Percentiles rank a stretch among this genome's conserved stretches.
phyloP scores from a whole-genome alignment of 2,113 vertebrate species.

The Formicarius rufipectus region DNA sequence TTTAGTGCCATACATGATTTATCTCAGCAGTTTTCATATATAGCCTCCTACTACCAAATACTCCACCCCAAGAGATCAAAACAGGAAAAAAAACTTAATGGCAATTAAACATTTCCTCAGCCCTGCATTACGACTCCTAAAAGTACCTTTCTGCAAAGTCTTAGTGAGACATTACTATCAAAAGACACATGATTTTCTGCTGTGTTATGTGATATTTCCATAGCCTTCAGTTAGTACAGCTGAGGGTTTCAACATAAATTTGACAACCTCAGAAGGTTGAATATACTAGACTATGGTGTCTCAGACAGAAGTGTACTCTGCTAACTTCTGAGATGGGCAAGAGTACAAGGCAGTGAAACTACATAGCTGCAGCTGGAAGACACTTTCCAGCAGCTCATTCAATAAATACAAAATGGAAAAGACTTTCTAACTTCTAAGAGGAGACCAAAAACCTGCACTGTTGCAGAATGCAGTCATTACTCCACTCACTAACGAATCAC shows the following conservation, averaged over 20 bases:
- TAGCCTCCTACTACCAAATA: background rate
- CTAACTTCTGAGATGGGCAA: background rate
- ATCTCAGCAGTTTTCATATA: background rate
- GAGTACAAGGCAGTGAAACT: background rate
- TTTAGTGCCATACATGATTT: background rate
- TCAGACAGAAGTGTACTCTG: background rate
- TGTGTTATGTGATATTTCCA: background rate
- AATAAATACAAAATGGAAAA: background rate
- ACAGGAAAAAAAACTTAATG: background rate
- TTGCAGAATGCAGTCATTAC: background rate
- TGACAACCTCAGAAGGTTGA: background rate
- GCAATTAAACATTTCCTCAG: background rate
- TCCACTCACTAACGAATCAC: background rate
- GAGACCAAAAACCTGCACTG: background rate
- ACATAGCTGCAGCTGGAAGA: background rate
- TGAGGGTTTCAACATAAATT: background rate
- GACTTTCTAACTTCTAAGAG: background rate
- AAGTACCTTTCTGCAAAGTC: background rate
- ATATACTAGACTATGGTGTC: background rate
- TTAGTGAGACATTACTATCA: background rate
- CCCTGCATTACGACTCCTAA: rapidly evolving
- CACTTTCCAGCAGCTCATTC: background rate
- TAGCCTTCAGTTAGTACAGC: background rate
- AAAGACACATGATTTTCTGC: background rate
- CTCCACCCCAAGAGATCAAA: background rate